Evolutionary conservation across 2,797 vertebrate species (phyloP).

Genomic region (Lepidocolaptes lacrymiger): DNA sequence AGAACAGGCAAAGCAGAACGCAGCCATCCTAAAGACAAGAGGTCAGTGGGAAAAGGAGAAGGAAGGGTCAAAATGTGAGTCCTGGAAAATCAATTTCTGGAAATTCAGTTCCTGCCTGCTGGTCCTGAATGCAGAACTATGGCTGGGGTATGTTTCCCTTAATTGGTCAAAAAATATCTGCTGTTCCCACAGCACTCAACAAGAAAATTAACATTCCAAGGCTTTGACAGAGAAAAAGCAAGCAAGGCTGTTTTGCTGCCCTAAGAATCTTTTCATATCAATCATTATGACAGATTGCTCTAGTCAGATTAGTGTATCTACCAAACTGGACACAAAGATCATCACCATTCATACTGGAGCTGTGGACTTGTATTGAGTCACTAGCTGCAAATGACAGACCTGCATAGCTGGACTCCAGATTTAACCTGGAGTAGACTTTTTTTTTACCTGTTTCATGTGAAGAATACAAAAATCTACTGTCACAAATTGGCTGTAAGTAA

Average conservation of each 20-base stretch:
- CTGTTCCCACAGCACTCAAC: background rate
- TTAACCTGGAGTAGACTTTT: background rate
- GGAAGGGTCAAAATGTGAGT: background rate
- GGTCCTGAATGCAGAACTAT: background rate
- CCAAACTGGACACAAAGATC: background rate
- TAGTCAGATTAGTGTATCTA: background rate
- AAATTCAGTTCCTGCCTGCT: background rate
- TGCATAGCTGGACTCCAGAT: background rate
- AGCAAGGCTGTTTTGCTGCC: background rate
- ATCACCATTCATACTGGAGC: background rate
- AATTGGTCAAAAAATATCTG: background rate
- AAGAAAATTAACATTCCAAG: background rate
- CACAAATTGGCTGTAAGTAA: background rate
- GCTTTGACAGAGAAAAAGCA: background rate
- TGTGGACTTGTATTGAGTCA: background rate
- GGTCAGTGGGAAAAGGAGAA: background rate
- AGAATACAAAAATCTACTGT: background rate
- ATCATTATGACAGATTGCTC: background rate
- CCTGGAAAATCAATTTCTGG: background rate
- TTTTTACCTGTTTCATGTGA: background rate
- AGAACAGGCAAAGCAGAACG: background rate
- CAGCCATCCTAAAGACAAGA: background rate
- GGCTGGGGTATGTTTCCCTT: background rate
- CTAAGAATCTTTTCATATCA: background rate
- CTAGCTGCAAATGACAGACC: background rate